phyloP scores from a whole-genome alignment of 2,888 invertebrate genomes.

The Acanthoscelides obtectus region DNA sequence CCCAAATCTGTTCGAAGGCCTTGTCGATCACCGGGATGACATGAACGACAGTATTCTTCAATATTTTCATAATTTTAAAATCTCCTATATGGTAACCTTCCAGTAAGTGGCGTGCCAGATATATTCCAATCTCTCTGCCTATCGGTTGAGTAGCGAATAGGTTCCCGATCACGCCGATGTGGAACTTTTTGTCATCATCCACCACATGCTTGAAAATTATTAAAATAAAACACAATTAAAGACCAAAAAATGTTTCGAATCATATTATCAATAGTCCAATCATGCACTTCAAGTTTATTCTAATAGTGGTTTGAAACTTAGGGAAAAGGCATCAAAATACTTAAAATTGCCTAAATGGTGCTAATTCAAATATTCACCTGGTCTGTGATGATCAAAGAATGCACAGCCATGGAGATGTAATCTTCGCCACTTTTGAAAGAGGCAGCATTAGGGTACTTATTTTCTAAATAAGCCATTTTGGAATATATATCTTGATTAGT shows the following conservation, averaged over 20 bases:
- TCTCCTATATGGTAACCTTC: slow-evolving; percentile 66
- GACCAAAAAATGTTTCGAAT: no score
- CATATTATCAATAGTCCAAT: no score
- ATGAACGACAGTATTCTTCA: slow-evolving; percentile 72
- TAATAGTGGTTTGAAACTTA: no score
- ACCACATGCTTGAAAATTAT: slow-evolving; percentile 15
- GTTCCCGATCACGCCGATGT: slow-evolving; percentile 79
- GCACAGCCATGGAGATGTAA: slow-evolving; percentile 60
- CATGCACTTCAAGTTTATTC: no score
- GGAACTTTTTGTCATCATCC: slow-evolving; percentile 72
- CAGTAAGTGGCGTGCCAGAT: slow-evolving; percentile 77
- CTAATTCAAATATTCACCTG: slow-evolving; percentile 58
- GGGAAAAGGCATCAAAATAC: no score
- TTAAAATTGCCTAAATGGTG: no score
- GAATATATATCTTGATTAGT: slow-evolving; percentile 60
- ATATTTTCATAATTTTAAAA: slow-evolving; percentile 57
- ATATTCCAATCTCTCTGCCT: slow-evolving; percentile 77
- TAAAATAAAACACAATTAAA: no score
- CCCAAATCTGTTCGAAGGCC: slow-evolving; percentile 50
- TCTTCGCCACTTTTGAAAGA: slow-evolving; percentile 68
- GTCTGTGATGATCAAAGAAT: slow-evolving; percentile 68
- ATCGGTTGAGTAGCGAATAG: slow-evolving; percentile 76
- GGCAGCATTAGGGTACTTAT: slow-evolving; percentile 61
- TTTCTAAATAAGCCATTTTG: slow-evolving; percentile 65
- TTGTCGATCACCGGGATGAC: slow-evolving; percentile 68